A percentile compares a stretch with the other conserved stretches of the same genome.
Evolutionary conservation across 2,888 invertebrate species (phyloP).

Genomic region (Apocheima hispidaria): DNA sequence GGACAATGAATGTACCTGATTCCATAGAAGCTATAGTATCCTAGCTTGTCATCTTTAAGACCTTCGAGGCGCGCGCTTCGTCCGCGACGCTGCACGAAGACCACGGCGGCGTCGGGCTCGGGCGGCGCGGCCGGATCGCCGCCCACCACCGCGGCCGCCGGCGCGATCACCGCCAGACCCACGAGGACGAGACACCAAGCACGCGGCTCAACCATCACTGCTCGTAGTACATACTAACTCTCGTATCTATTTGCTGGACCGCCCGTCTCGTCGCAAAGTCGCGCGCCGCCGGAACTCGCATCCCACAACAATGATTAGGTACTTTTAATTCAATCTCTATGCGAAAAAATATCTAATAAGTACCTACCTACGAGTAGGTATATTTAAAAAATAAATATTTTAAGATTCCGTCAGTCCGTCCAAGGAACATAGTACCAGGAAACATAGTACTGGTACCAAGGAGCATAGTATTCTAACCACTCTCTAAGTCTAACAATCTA

Average conservation of each 20-base stretch:
- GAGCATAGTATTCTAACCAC: too few species aligned
- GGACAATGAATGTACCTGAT: too few species aligned
- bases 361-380: too few species aligned
- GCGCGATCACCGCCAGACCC: constrained; percentile 33
- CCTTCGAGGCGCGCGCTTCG: constrained; percentile 88
- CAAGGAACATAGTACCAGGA: too few species aligned
- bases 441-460: too few species aligned
- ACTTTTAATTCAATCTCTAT: background rate
- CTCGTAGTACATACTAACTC: constrained; percentile 20
- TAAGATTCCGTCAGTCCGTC: too few species aligned
- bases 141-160: constrained; percentile 87
- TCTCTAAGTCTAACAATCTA: too few species aligned
- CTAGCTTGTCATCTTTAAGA: constrained; percentile 84
- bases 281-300: constrained; percentile 49
- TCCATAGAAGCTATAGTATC: constrained; percentile 90
- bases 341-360: background rate
- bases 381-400: too few species aligned
- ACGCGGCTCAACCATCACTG: constrained; percentile 62
- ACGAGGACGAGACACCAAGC: constrained; percentile 46
- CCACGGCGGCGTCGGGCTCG: constrained; percentile 90
- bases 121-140: constrained; percentile 88
- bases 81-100: constrained; percentile 88
- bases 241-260: background rate
- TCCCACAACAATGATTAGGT: constrained; percentile 42
- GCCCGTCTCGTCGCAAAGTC: constrained; percentile 27